A percentile compares a stretch with the other conserved stretches of the same genome.
Evolutionary conservation across 2,797 vertebrate genomes (phyloP).

Genomic region (Pangasius djambal): DNA sequence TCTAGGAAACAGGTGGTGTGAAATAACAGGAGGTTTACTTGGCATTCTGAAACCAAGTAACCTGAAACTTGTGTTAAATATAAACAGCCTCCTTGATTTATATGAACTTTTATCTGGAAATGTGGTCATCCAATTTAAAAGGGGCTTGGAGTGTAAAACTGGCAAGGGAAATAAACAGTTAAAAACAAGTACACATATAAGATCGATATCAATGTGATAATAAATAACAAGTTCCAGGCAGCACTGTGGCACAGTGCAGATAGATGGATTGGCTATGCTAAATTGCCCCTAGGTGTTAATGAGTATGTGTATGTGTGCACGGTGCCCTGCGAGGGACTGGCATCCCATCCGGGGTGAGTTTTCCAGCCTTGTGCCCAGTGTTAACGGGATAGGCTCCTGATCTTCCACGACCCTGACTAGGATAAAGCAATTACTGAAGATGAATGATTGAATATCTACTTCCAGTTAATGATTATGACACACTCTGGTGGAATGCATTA

Average conservation of each 20-base stretch:
- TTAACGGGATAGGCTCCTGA: neutral
- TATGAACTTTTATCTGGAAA: neutral
- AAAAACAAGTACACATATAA: neutral
- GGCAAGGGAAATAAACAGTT: neutral
- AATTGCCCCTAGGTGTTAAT: neutral
- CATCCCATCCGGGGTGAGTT: neutral
- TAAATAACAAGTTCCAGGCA: neutral
- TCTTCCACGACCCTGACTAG: neutral
- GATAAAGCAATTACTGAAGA: neutral
- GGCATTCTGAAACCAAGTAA: neutral
- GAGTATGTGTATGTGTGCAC: neutral
- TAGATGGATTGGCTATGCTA: neutral
- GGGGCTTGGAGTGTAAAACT: neutral
- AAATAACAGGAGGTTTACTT: constrained; percentile 7
- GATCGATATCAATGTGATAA: neutral
- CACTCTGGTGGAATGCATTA: constrained; percentile 16
- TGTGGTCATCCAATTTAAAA: neutral
- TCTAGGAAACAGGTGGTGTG: constrained; percentile 8
- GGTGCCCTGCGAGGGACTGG: neutral
- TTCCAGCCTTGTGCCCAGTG: neutral
- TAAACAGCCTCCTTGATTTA: constrained; percentile 1
- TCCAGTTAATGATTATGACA: constrained; percentile 15
- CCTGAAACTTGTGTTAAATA: constrained; percentile 11
- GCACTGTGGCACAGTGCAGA: neutral
- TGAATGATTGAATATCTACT: neutral